Evolutionary conservation across 2,113 vertebrate genomes (phyloP), one percentile per base, ranked within the genome.

Genomic region (Tachuris rubrigastra): DNA sequence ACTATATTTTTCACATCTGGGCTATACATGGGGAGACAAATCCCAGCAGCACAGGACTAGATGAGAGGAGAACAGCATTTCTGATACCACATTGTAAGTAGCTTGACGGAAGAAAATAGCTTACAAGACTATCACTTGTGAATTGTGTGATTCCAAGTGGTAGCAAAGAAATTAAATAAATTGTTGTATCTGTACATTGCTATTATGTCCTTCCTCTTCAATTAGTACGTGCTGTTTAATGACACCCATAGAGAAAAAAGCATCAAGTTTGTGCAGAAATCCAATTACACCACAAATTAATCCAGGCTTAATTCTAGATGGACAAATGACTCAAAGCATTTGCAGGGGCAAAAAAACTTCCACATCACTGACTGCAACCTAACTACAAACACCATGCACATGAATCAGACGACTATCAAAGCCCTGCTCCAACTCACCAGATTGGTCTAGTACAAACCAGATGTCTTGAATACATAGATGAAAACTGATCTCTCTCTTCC

Each of bases 261-360:
- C 5, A 55, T 44, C 21, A 39, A 37, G 12, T 66, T 60, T 81
- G 16, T 49, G 6, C 17, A 59, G 28, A 67, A 78, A 63, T 49
- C 24, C 1, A 1, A 41, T 63, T 22, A 22, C 2, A 6, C 0
- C 12, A 28, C 12, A 59, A 8, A 71, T 14, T 1, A 62, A 49
- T 46, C 10, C 28, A 62, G 60, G 16, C 10, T 67, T 28, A 37
- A 62, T 8, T n/a, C 17, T 50, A 62, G 14, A 41, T 89, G 17
- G 20, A 53, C 33, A 59, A 49, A 47, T 37, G 8, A 6, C 13
- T 75, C 24, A 67, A 79, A 63, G 0, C 3, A 37, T 6, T 55
- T 68, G 44, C 12, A 55, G 5, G 24, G 23, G 46, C 33, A 42
- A 33, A 89, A 89, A 79, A 50, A 10, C 5, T 35, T 15, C 8